Conservation (phyloP, 2,888 invertebrate species). For the Dugesia japonica region DNA sequence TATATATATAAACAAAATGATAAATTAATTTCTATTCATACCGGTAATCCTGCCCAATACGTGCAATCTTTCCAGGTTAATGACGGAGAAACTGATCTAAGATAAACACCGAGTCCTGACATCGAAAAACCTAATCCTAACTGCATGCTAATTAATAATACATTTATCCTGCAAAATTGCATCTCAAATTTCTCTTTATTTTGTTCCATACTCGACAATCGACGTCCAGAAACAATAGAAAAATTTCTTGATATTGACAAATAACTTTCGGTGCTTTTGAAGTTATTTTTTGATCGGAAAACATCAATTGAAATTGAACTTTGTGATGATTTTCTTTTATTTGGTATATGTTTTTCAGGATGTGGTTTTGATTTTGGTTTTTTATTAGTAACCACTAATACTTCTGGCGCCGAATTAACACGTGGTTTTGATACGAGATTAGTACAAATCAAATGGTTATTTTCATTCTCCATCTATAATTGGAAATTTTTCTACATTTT, state of each 20-base stretch:
- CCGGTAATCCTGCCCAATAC: conserved; percentile 1
- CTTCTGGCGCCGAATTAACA: not conserved
- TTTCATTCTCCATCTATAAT: not conserved
- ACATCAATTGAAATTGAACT: conserved; percentile 6
- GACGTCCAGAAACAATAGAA: not conserved
- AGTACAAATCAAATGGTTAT: not conserved
- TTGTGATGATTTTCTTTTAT: not conserved
- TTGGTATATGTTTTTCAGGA: not conserved
- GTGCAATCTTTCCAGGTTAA: not conserved
- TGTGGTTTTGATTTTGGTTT: not conserved
- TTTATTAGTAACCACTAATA: not conserved
- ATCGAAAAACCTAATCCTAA: not conserved
- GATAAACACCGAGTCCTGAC: not conserved
- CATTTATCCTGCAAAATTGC: not conserved
- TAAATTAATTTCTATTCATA: too few species aligned
- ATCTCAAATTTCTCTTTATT: conserved; percentile 10
- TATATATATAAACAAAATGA: too few species aligned
- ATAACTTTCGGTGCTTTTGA: not conserved
- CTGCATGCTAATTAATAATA: not conserved
- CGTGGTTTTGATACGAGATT: not conserved
- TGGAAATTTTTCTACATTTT: not conserved
- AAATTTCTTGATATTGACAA: not conserved
- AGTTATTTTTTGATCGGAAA: not conserved
- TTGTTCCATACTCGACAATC: not conserved
- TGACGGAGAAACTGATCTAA: not conserved